A percentile compares a stretch with the other conserved stretches of the same genome.
phyloP scores from a whole-genome alignment of 2,797 vertebrate species.

The Molossus molossus region DNA sequence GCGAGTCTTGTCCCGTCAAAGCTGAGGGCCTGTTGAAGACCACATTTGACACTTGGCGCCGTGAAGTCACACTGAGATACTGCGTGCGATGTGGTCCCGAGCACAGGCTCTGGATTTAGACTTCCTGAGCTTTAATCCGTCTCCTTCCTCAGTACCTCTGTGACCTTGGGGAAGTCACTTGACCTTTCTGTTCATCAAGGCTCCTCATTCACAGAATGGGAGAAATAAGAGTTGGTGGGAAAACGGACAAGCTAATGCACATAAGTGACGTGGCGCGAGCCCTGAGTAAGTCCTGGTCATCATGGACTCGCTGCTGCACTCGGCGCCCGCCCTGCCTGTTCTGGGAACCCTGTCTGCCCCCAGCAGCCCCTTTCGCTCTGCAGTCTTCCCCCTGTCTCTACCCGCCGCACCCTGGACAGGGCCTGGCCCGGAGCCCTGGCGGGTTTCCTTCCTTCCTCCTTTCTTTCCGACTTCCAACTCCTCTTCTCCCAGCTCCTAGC shows the following conservation, averaged over 20 bases:
- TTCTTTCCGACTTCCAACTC: neutral
- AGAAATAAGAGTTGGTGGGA: neutral
- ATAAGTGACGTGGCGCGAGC: neutral
- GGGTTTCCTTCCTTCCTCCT: neutral
- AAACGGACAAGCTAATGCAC: neutral
- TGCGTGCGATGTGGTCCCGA: neutral
- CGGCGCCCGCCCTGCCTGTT: accelerated
- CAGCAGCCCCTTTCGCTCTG: neutral
- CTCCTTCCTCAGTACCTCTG: neutral
- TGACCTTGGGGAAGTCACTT: neutral
- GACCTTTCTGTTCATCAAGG: neutral
- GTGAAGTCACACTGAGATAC: neutral
- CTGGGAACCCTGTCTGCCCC: neutral
- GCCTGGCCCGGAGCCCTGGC: neutral
- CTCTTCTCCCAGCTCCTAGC: neutral
- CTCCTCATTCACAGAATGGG: neutral
- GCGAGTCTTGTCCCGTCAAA: neutral
- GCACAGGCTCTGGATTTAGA: neutral
- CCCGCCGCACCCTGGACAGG: neutral
- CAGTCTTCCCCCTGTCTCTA: neutral
- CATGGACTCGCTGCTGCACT: accelerated
- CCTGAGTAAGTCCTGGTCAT: neutral
- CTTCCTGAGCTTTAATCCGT: neutral
- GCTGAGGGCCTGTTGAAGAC: neutral
- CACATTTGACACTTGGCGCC: neutral